Base-by-base conservation (phyloP, 2,113 vertebrate species). In the Gnathonemus echidnorhynchus region DNA sequence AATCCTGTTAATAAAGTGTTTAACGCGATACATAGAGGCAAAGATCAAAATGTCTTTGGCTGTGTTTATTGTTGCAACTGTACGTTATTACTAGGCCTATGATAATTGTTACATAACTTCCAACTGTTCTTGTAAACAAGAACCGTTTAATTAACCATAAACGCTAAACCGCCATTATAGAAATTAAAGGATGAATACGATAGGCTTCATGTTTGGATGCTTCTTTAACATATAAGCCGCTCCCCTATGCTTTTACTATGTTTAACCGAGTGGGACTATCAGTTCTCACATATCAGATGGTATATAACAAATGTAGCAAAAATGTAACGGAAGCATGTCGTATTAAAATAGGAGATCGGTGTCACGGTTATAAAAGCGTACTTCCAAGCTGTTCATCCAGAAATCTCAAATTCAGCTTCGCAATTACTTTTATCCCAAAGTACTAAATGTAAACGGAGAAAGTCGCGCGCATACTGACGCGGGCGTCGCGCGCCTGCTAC, bases 1-100 rank as follows among this genome's bases (percentile, higher is more conserved):
- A 90, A 90, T 92, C 83, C 88, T 92, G 91, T 91, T 89, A 19
- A 80, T 89, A 88, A 84, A 83, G 86, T 50, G 56, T 87, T 70
- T 66, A 74, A 74, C n/a, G 53, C 62, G 48, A 62, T 92, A 48
- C 56, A 92, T 90, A 89, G 91, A 92, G 93, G 91, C 91, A 92
- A 90, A 89, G 83, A 89, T 90, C 42, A 90, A 56, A 19, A 19
- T 74, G 46, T 90, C 39, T 90, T 88, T 90, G 74, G 77, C 87
- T 85, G 88, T 46, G 70, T 88, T 90, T 24, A 52, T 80, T 70
- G 42, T 35, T 87, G 53, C 50, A 86, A n/a, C n/a, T 15, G 88
- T 91, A 90, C 90, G 84, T 86, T 91, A 89, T 87, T 90, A 91
- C 90, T 89, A 92, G 89, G 21, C 6, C 70, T 17, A 39, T 80